Evolutionary conservation across 2,113 vertebrate genomes (phyloP), one percentile per base, ranked within the genome.

Genomic region (Anseranas semipalmata): DNA sequence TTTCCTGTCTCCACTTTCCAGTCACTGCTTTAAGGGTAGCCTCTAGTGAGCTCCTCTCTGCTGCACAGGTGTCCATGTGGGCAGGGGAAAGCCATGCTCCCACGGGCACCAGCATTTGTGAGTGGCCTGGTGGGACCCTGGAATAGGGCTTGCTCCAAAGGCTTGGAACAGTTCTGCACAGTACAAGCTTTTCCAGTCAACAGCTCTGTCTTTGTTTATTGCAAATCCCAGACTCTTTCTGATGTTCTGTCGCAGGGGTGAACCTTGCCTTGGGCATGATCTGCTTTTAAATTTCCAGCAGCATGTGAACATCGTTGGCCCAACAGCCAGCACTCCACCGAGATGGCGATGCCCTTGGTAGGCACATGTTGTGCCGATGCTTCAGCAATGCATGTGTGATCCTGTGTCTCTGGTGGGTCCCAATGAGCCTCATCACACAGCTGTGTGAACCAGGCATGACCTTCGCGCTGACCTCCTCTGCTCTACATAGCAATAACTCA

Each of bases 391-490:
- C 37, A 1, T 0, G 6, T 5, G 22, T 4, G 41, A 90, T 41
- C 45, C 45, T 55, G 67, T 88, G 62, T 76, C 4, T 0, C 75
- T 53, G 4, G 27, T n/a, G 59, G 63, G 67, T 77, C 41, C 59
- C 55, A 11, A 9, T 3, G 16, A 86, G 41, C 27, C 56, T 45
- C 45, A 6, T 41, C 55, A 58, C 41, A 58, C 45, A 89, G 68
- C 76, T 45, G 21, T 66, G 45, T 1, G 3, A 55, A 18, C n/a
- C 86, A 78, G 81, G 24, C 83, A 43, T 1, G 46, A 90, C 94
- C 91, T 95, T 86, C 94, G 76, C 65, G 16, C 15, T 17, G 72
- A 81, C 89, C 83, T 90, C 39, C 78, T 70, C 73, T 84, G 59
- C 79, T 92, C 76, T 62, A 88, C 59, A 59, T 3, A 55, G 74